Conservation (phyloP, 2,888 invertebrate species). For the Scotopteryx bipunctaria region DNA sequence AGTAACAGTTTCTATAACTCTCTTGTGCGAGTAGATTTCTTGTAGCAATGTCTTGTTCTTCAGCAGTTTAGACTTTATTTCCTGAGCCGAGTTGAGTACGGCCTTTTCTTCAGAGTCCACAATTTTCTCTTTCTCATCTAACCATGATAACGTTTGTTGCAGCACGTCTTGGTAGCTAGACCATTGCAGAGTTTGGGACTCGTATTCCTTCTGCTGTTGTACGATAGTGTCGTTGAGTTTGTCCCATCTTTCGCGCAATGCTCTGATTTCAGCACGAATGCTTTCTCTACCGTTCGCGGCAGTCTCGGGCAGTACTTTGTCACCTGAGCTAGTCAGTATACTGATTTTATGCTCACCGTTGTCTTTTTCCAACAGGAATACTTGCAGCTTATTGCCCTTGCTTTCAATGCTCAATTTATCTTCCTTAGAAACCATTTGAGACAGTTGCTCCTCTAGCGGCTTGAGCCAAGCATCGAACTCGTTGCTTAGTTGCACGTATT, state of each 20-base stretch:
- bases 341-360: conserved; percentile 92
- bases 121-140: conserved; percentile 92
- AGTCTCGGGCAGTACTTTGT: conserved; percentile 96
- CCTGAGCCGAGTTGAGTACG: conserved; percentile 91
- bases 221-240: conserved; percentile 91
- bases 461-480: conserved; percentile 91
- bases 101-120: conserved; percentile 87
- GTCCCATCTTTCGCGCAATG: conserved; percentile 94
- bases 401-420: conserved; percentile 86
- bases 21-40: conserved; percentile 94
- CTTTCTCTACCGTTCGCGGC: conserved; percentile 95
- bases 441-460: conserved; percentile 87
- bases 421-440: conserved; percentile 86
- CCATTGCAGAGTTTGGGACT: conserved; percentile 92
- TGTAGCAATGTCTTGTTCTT: conserved; percentile 94
- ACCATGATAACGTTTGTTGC: conserved; percentile 92
- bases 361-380: conserved; percentile 90
- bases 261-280: conserved; percentile 92
- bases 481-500: conserved; percentile 88
- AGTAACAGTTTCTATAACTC: conserved; percentile 94
- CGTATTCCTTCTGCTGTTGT: conserved; percentile 92
- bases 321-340: conserved; percentile 89
- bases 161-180: conserved; percentile 93
- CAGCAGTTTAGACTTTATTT: conserved; percentile 91
- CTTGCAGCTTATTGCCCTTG: conserved; percentile 87